These are phyloP conservation scores for Archips crataeganus DNA, from an alignment of 2,888 invertebrate species.

Conservation along the genomic window DNA sequence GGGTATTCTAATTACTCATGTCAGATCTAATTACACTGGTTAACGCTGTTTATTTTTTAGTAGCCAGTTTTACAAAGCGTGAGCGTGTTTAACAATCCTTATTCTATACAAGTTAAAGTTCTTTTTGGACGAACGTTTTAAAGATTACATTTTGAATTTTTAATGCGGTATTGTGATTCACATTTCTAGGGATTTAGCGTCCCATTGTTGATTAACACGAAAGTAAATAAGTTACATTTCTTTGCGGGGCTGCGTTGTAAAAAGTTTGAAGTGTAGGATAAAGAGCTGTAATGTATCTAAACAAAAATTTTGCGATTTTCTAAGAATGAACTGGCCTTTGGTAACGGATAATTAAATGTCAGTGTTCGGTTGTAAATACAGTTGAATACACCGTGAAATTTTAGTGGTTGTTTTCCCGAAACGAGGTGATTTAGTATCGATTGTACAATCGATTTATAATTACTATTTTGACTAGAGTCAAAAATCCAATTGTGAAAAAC, in stretches of 20 bases:
- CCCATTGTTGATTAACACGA: slow-evolving; percentile 27
- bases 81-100: slow-evolving; percentile 2
- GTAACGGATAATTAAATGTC: neutral
- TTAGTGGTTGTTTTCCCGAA: too few relatives aligned
- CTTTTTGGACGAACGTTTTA: slow-evolving; percentile 2
- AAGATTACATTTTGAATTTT: slow-evolving; percentile 29
- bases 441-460: too few relatives aligned
- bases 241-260: neutral
- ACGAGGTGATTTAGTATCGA: too few relatives aligned
- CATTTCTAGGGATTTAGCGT: slow-evolving; percentile 31
- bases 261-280: too few relatives aligned
- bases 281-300: neutral
- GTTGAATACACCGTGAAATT: too few relatives aligned
- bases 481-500: too few relatives aligned
- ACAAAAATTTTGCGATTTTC: too few relatives aligned
- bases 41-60: slow-evolving; percentile 32
- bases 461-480: too few relatives aligned
- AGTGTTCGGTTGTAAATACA: neutral
- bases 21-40: slow-evolving; percentile 29
- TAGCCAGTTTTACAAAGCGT: slow-evolving; percentile 13
- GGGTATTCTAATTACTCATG: slow-evolving; percentile 30
- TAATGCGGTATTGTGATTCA: slow-evolving; percentile 29
- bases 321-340: too few relatives aligned
- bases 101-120: slow-evolving; percentile 11
- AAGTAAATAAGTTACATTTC: neutral